Conservation (phyloP, 2,888 invertebrate genomes). For the Agriotes lineatus region DNA sequence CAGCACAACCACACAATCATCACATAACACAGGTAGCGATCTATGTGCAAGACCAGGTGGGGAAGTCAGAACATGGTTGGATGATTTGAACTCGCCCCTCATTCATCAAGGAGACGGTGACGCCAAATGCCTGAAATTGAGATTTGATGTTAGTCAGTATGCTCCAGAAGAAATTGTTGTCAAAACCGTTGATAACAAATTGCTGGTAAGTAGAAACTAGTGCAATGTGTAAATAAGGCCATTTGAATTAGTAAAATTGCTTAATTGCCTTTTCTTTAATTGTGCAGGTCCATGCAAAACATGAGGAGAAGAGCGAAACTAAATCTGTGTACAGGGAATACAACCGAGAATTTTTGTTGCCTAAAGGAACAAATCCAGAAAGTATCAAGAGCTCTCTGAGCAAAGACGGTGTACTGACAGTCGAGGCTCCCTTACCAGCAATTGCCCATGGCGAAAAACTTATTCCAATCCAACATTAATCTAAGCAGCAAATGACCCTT, state of each 20-base stretch:
- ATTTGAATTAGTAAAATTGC: no score
- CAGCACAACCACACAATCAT: conserved; percentile 75
- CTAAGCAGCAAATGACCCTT: conserved; percentile 7
- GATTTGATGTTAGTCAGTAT: conserved; percentile 98
- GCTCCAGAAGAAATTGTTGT: conserved; percentile 98
- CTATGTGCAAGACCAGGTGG: conserved; percentile 66
- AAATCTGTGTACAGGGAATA: conserved; percentile 98
- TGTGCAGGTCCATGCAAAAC: conserved; percentile 95
- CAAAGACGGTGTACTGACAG: conserved; percentile 96
- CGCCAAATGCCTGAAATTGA: conserved; percentile 92
- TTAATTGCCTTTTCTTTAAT: conserved; percentile 43
- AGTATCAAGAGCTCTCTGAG: conserved; percentile 95
- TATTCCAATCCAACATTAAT: conserved; percentile 83
- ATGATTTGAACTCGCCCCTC: conserved; percentile 91
- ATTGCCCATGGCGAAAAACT: conserved; percentile 83
- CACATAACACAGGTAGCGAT: conserved; percentile 71
- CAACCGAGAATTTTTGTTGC: conserved; percentile 96
- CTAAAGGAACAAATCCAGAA: conserved; percentile 97
- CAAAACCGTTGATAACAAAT: conserved; percentile 97
- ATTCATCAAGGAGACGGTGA: conserved; percentile 96
- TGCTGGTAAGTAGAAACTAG: conserved; percentile 86
- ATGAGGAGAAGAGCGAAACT: conserved; percentile 97
- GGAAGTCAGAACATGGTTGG: conserved; percentile 79
- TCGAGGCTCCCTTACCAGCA: conserved; percentile 95
- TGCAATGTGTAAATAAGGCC: background rate